Evolutionary conservation across 2,113 vertebrate species (phyloP).

Genomic region (Parotia lawesii): DNA sequence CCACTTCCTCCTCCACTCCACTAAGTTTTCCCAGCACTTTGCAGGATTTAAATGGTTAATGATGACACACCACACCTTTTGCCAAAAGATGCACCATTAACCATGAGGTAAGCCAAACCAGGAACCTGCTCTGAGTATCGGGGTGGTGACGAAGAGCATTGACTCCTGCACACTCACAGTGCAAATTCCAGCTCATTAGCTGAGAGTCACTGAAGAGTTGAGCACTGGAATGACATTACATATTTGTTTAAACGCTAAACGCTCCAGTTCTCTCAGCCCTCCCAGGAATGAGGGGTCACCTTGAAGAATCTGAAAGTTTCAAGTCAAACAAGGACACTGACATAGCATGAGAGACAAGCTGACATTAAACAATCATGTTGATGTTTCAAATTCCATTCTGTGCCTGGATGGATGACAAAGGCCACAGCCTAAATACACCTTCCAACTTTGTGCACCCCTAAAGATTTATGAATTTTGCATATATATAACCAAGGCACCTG

Average conservation of each 20-base stretch:
- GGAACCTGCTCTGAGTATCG: neutral
- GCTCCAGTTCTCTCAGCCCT: neutral
- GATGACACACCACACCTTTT: neutral
- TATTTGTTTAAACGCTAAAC: neutral
- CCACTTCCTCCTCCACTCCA: neutral
- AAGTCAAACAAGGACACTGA: neutral
- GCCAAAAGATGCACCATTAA: neutral
- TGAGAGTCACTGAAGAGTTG: neutral
- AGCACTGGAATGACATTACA: neutral
- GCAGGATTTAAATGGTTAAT: neutral
- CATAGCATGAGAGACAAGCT: neutral
- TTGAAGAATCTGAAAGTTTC: neutral
- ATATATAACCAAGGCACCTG: neutral
- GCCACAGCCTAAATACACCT: neutral
- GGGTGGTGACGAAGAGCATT: neutral
- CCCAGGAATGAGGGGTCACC: neutral
- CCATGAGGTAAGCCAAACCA: neutral
- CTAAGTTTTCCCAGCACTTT: neutral
- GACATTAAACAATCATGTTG: neutral
- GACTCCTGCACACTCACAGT: neutral
- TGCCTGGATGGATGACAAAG: neutral
- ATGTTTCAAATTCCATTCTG: neutral
- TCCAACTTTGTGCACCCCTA: neutral
- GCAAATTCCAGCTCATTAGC: neutral
- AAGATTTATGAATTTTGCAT: neutral